Conservation (phyloP, 2,888 invertebrate genomes). For the Notodonta dromedarius region DNA sequence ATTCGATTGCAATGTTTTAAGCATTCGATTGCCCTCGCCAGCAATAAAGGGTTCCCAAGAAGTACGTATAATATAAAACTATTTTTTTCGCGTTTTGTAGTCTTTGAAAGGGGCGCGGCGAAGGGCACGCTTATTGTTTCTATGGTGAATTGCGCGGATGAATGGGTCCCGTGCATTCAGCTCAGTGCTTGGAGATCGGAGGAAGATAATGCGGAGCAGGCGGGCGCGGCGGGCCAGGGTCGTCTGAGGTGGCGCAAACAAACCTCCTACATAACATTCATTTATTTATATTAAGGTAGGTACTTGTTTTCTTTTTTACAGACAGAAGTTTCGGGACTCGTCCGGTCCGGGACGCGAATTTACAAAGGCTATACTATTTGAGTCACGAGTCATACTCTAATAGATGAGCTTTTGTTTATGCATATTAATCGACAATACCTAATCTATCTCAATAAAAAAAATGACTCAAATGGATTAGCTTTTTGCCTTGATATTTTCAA, state of each 20-base stretch:
- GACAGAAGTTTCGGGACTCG: background rate
- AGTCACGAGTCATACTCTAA: too few relatives aligned
- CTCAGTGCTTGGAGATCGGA: slow-evolving; percentile 72
- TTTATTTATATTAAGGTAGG: slow-evolving; percentile 5
- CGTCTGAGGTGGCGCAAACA: slow-evolving; percentile 68
- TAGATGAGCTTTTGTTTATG: too few relatives aligned
- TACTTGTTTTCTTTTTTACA: background rate
- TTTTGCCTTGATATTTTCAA: too few relatives aligned
- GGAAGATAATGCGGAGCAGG: slow-evolving; percentile 73
- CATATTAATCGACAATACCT: too few relatives aligned
- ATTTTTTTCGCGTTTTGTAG: slow-evolving; percentile 70
- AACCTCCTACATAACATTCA: slow-evolving; percentile 64
- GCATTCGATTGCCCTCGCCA: slow-evolving; percentile 81
- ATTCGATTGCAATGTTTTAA: slow-evolving; percentile 82
- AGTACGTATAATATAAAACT: slow-evolving; percentile 65
- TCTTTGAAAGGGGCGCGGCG: slow-evolving; percentile 72
- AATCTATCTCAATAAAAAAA: too few relatives aligned
- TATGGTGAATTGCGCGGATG: slow-evolving; percentile 76
- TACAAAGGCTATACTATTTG: too few relatives aligned
- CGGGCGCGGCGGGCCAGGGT: slow-evolving; percentile 68
- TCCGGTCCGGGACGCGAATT: background rate
- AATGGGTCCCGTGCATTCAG: slow-evolving; percentile 75
- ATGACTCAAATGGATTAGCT: too few relatives aligned
- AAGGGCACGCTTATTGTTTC: slow-evolving; percentile 81
- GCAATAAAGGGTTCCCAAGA: slow-evolving; percentile 81